Evolutionary conservation across 2,113 vertebrate genomes (phyloP), one percentile per base, ranked within the genome.

Genomic region (Coreoperca whiteheadi): DNA sequence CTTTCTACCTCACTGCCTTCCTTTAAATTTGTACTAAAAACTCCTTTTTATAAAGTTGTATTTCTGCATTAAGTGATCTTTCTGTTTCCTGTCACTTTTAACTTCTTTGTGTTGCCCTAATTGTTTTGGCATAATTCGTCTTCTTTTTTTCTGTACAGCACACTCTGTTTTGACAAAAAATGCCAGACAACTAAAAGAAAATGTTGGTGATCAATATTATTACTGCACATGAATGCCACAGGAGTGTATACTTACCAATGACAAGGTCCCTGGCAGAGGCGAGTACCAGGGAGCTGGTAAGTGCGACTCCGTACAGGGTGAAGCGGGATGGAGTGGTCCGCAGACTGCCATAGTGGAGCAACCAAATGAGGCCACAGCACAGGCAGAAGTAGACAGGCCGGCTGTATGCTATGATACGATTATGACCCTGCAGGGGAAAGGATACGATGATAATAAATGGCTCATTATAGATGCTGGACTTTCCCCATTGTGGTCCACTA

Each of bases 401-500:
- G 95, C 98, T 99, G 96, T 99, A 99, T 54, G 98, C 98, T 89
- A 99, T 99, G 95, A 99, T 98, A 79, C 98, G 98, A 87, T 99
- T 99, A 90, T 99, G 98, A 91, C 98, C 98, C 98, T 99, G 81
- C 15, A 74, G 84, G 25, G 70, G 85, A 25, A 67, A 71, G 71
- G 23, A 34, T 23, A 77, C 1, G n/a, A 65, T 34, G 56, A 71
- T 20, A 79, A 78, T 7, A 65, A 75, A 64, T 23, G 41, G 48
- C 37, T 12, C 18, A 60, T 56, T 78, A 66, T 11, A 66, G 23
- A 61, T 70, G 30, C 11, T 9, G 25, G 21, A 28, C 21, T 70
- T 76, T 46, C 30, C 32, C 50, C 14, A 4, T 15, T 79, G n/a
- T 53, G 60, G 54, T 32, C 32, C 68, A 56, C 9, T 60, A 9